Evolutionary conservation across 1,140 invertebrate genomes (phyloP), one percentile per base, ranked within the genome.

Genomic region (Pemphigus obesinymphae): DNA sequence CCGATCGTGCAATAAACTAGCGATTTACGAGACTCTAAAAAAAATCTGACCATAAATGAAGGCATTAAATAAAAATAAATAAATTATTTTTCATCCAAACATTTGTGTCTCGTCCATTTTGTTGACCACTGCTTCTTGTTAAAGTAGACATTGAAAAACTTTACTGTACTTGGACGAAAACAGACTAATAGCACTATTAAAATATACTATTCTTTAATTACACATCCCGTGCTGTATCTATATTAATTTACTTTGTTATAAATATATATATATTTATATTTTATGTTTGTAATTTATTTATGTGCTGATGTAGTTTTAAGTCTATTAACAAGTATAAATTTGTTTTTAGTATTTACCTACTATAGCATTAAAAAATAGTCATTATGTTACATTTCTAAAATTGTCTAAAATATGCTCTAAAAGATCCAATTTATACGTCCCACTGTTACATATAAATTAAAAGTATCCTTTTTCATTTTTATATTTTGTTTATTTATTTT

Each of bases 361-460:
- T n/a, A n/a, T 20, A 10, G 17, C 34, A 63, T 63, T 63, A 63
- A 31, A 34, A 34, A 20, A 34, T 31, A 34, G 29, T 34, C 34
- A 63, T 58, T 58, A 11, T 58, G 53, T 29, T 63, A n/a, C 17
- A 63, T 63, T 63, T 34, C 29, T 63, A 63, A 63, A 50, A 68
- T 37, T 17, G 37, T 34, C 63, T 37, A n/a, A n/a, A 37, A 23
- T 37, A 37, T n/a, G 1, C 0, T 70, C 2, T 70, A 40, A n/a
- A n/a, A 58, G 34, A 76, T 53, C 37, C 53, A 53, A 53, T 55
- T 76, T 53, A 17, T 58, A 78, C 34, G 10, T 78, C 61, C 43
- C 11, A 8, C 31, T 78, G 50, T n/a, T n/a, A n/a, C n/a, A 3
- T 29, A 78, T 11, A 37, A 78, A 78, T 58, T 58, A 78, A 78